These are phyloP conservation scores for Lasioglossum oenotherae DNA, from an alignment of 2,888 invertebrate species.

Conservation along the genomic window DNA sequence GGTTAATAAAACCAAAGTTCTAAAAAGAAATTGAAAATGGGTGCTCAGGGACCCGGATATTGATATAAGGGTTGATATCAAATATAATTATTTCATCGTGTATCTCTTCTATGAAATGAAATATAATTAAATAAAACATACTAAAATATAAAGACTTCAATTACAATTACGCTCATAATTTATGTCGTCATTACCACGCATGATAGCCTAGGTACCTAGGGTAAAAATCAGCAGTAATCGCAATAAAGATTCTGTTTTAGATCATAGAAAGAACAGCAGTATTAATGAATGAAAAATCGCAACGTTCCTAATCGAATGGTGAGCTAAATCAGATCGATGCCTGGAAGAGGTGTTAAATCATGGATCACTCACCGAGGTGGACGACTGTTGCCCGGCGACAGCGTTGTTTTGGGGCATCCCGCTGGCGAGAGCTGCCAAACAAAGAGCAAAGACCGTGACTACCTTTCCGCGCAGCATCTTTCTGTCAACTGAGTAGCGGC, in stretches of 20 bases:
- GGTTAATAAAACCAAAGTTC: neutral
- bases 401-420: conserved; percentile 52
- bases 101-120: neutral
- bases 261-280: neutral
- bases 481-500: conserved; percentile 67
- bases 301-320: neutral
- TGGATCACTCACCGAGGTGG: conserved; percentile 40
- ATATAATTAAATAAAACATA: neutral
- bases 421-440: conserved; percentile 54
- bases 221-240: neutral
- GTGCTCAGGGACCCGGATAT: no score
- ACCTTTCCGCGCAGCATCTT: conserved; percentile 73
- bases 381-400: neutral
- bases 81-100: no score
- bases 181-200: no score
- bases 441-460: conserved; percentile 60
- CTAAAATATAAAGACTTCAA: neutral
- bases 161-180: neutral
- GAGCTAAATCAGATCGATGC: neutral
- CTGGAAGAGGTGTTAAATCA: neutral
- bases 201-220: neutral
- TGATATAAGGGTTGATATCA: no score
- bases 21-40: neutral
- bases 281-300: neutral
- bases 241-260: neutral